Conservation (phyloP, 35 echinoderm and acorn worm species). For the Heliocidaris tuberculata region DNA sequence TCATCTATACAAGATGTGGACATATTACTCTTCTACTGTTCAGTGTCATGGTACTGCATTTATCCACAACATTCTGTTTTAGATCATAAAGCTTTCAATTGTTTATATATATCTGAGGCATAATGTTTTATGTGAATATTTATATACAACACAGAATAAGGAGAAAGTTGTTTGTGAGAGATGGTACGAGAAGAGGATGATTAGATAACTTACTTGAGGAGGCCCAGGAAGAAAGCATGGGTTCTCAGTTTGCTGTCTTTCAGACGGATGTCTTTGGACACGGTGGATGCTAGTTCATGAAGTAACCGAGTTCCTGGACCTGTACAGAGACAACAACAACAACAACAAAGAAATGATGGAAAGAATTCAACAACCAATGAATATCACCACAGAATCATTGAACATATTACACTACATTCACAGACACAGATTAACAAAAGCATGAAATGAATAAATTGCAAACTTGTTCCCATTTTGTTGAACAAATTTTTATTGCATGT, state of each 20-base stretch:
- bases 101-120: too few relatives aligned
- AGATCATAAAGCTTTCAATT: too few relatives aligned
- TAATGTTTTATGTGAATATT: not conserved
- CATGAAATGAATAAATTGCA: not conserved
- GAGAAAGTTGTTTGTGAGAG: not conserved
- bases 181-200: not conserved
- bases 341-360: not conserved
- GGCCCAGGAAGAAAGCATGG: conserved; percentile 86
- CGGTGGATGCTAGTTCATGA: conserved; percentile 57
- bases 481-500: not conserved
- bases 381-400: not conserved
- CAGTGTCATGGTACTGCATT: too few relatives aligned
- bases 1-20: not conserved
- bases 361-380: not conserved
- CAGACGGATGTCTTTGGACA: conserved; percentile 56
- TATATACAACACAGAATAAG: not conserved
- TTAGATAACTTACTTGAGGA: conserved; percentile 76
- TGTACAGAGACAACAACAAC: conserved; percentile 32
- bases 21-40: not conserved
- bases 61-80: too few relatives aligned
- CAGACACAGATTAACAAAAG: not conserved
- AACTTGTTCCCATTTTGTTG: not conserved
- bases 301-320: conserved; percentile 83
- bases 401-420: not conserved
- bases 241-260: conserved; percentile 58